A percentile compares a stretch with the other conserved stretches of the same genome.
Conservation (phyloP, 1,140 invertebrate genomes). For the Mylabris phalerata region DNA sequence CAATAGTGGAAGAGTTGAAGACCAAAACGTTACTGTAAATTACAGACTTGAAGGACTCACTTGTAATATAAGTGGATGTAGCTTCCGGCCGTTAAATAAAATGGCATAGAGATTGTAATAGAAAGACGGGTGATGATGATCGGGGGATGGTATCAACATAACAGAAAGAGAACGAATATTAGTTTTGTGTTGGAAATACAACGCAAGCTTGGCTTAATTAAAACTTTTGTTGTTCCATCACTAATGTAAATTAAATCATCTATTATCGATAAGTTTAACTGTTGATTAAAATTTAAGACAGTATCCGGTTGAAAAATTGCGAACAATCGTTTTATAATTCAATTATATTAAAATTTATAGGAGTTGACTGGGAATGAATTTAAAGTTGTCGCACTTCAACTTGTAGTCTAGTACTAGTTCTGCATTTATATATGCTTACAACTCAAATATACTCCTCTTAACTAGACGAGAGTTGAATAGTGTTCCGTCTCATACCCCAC, state of each 20-base stretch:
- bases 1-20: neutral
- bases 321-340: no score
- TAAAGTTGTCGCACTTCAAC: conserved; percentile 1
- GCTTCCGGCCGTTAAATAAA: neutral
- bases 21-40: neutral
- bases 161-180: no score
- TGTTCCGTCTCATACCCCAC: neutral
- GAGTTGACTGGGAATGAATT: neutral
- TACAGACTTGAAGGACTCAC: neutral
- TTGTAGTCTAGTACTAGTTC: no score
- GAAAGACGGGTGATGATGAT: neutral
- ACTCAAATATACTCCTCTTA: neutral
- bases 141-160: neutral
- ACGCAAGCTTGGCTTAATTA: no score
- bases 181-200: no score
- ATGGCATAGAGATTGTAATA: neutral
- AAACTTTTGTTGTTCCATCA: no score
- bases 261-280: no score
- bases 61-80: neutral
- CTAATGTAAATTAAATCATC: no score
- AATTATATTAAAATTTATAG: no score
- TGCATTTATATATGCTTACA: neutral
- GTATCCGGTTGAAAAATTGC: no score
- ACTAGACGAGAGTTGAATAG: neutral
- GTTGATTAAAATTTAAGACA: no score